These are phyloP conservation scores for Ophiothrix spiculata DNA, from an alignment of 35 echinoderm and acorn worm species.

Conservation along the genomic window DNA sequence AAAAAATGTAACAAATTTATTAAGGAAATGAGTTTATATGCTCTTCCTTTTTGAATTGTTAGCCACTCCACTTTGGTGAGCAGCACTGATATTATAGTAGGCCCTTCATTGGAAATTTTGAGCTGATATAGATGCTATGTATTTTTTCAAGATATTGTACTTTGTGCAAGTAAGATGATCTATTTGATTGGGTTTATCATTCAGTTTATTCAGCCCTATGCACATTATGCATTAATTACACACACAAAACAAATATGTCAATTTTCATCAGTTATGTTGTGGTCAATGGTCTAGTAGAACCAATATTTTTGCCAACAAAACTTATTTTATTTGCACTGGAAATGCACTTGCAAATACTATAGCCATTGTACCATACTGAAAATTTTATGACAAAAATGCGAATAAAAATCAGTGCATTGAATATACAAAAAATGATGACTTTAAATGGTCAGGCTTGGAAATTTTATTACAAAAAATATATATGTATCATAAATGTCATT, in stretches of 20 bases:
- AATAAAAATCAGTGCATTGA: not conserved
- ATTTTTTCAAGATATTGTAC: too few species aligned
- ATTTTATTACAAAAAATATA: conserved; percentile 12
- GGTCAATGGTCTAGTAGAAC: not conserved
- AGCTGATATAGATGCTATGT: too few species aligned
- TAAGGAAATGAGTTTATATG: too few species aligned
- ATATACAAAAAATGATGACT: not conserved
- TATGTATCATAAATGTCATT: conserved; percentile 2
- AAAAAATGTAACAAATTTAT: too few species aligned
- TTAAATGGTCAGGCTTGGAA: not conserved
- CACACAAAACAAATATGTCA: not conserved
- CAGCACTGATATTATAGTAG: too few species aligned
- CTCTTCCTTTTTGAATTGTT: too few species aligned
- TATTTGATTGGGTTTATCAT: too few species aligned
- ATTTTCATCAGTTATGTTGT: not conserved
- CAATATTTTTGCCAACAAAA: not conserved
- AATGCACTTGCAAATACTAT: not conserved
- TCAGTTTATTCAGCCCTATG: not conserved
- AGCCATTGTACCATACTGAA: conserved; percentile 8
- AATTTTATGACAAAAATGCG: not conserved
- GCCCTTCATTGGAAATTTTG: too few species aligned
- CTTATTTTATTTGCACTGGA: conserved; percentile 1
- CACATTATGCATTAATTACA: not conserved
- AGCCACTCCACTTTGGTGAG: too few species aligned
- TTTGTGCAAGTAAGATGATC: too few species aligned